phyloP scores from a whole-genome alignment of 1,140 invertebrate genomes.

The Bombus soroeensis region DNA sequence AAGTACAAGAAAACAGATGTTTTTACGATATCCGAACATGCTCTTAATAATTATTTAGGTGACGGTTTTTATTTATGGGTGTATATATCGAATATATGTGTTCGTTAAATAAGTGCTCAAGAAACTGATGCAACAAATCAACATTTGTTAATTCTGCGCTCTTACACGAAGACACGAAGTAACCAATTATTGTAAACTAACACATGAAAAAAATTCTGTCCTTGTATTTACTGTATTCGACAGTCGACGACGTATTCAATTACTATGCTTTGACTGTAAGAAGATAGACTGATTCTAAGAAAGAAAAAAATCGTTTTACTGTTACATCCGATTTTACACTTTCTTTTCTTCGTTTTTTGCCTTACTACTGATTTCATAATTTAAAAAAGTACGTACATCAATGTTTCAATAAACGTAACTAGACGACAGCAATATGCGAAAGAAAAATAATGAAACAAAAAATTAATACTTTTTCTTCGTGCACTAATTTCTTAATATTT shows the following conservation, averaged over 20 bases:
- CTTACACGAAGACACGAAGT: constrained; percentile 2
- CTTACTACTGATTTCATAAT: constrained; percentile 4
- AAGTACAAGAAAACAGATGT: constrained; percentile 36
- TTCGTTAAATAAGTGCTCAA: constrained; percentile 57
- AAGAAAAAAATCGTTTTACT: constrained; percentile 57
- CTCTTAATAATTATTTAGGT: constrained; percentile 66
- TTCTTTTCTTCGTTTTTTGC: constrained; percentile 40
- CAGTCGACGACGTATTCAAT: constrained; percentile 39
- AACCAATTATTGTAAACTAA: constrained; percentile 34
- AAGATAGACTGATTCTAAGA: constrained; percentile 62
- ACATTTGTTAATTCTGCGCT: constrained; percentile 28
- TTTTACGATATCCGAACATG: constrained; percentile 41
- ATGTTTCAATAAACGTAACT: background rate
- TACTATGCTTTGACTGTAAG: constrained; percentile 63
- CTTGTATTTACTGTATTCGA: constrained; percentile 22
- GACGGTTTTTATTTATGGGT: constrained; percentile 69
- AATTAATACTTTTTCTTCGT: background rate
- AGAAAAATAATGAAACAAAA: background rate
- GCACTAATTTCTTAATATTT: background rate
- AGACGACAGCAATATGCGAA: background rate
- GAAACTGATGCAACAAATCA: constrained; percentile 44
- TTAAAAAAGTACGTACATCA: background rate
- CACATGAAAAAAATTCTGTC: background rate
- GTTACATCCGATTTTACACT: constrained; percentile 46
- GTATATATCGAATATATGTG: constrained; percentile 62